Evolutionary conservation across 2,888 invertebrate species (phyloP).

Genomic region (Amphipyra tragopoginis): DNA sequence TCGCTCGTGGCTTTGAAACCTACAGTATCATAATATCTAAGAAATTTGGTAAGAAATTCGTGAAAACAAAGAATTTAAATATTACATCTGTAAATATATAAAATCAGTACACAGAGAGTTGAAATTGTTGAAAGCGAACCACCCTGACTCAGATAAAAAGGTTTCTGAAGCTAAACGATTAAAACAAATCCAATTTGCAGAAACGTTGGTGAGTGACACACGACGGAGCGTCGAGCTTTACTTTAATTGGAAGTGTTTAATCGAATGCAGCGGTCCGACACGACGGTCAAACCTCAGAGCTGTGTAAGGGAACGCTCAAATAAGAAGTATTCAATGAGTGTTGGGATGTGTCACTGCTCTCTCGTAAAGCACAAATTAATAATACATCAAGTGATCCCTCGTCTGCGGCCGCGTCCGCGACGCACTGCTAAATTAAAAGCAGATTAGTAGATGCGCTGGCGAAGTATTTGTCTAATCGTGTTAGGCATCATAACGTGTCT

Average conservation of each 20-base stretch:
- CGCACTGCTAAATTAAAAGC: constrained; percentile 20
- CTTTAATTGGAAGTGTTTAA: constrained; percentile 22
- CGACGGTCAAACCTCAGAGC: background rate
- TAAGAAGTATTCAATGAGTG: background rate
- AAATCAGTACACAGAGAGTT: too few species aligned
- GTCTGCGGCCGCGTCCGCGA: background rate
- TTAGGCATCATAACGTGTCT: background rate
- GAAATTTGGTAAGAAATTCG: too few species aligned
- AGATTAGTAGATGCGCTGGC: constrained; percentile 24
- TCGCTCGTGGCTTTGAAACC: too few species aligned
- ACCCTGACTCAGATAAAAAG: background rate
- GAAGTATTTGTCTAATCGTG: constrained; percentile 7
- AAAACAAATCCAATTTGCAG: background rate
- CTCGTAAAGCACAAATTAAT: constrained; percentile 11
- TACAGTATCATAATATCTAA: too few species aligned
- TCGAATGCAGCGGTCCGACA: background rate
- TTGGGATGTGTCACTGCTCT: constrained; percentile 20
- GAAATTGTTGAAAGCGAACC: too few species aligned
- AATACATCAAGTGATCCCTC: constrained; percentile 7
- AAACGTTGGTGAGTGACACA: background rate
- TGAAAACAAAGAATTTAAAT: too few species aligned
- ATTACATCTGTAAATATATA: too few species aligned
- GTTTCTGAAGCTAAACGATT: background rate
- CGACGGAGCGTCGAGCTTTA: constrained; percentile 5
- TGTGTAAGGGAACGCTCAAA: background rate